A percentile compares a stretch with the other conserved stretches of the same genome.
These are phyloP conservation scores for Masticophis lateralis DNA, from an alignment of 2,797 vertebrate species.

Conservation along the genomic window DNA sequence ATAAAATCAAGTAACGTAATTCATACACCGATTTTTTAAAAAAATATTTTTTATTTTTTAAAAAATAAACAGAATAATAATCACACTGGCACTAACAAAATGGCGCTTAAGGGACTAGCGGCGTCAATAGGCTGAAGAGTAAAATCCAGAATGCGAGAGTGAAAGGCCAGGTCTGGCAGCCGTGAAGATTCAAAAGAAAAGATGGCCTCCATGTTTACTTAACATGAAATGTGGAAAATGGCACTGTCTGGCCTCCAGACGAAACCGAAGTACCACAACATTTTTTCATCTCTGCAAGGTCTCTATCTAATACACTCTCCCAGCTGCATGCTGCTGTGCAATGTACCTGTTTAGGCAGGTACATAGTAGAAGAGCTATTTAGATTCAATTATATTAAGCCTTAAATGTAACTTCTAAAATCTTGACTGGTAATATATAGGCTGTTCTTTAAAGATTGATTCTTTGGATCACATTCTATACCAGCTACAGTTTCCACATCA, in stretches of 20 bases:
- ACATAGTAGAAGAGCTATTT: neutral
- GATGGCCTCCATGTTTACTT: neutral
- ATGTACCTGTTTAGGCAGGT: neutral
- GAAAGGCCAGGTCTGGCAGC: neutral
- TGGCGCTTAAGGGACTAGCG: neutral
- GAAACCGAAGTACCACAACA: neutral
- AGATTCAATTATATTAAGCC: neutral
- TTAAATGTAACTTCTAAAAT: neutral
- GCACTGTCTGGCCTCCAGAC: neutral
- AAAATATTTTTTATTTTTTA: no score
- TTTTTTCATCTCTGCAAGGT: neutral
- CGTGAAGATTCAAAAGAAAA: no score
- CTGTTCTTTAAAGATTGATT: neutral
- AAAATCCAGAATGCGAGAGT: neutral
- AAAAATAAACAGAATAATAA: neutral
- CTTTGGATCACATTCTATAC: neutral
- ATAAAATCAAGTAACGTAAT: neutral
- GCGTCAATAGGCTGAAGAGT: neutral
- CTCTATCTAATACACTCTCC: neutral
- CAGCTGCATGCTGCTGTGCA: neutral
- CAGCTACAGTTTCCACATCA: neutral
- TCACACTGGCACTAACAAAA: neutral
- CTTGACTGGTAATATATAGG: neutral
- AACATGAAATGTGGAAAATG: neutral
- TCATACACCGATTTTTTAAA: neutral